Base-by-base conservation (phyloP, 2,113 vertebrate species). In the Tupaia tana region DNA sequence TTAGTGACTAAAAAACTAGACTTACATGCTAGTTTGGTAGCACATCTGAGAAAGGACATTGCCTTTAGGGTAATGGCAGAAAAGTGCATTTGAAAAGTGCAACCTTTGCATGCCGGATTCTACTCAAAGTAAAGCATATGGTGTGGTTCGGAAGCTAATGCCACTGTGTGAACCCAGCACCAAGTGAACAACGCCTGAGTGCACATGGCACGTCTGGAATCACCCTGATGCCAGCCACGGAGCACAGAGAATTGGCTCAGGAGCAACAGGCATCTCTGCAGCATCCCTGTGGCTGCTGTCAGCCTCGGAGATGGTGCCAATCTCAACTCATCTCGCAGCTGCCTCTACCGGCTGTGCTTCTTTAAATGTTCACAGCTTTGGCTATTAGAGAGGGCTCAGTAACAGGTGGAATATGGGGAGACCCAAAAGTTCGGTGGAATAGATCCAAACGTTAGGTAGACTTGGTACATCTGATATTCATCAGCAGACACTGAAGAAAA, bases 91-190 rank as follows among this genome's bases (percentile, higher is more conserved):
- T 0, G 0, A 69, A 66, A 89, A 86, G 20, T 71, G 7, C 56
- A 95, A 27, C 0, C 2, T 1, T 75, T 61, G 20, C 22, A 25
- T 29, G 22, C 14, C 73, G 14, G 27, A 67, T 27, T 90, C 66
- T 80, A 85, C 14, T 85, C 74, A 63, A 79, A 91, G 19, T 52
- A 74, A 90, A 96, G 24, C 67, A 63, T 71, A n/a, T 66, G 54
- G 43, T 73, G 1, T 63, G 6, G n/a, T 77, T 93, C 59, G 79
- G n/a, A 85, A 79, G 52, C 63, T 74, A 80, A 85, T 24, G 66
- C 0, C 81, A 43, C 59, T 0, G 1, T 59, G 59, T 79, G 86
- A 88, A 75, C 54, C 16, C 13, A 54, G n/a, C 27, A 86, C 52
- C 89, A 78, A 96, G 11, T 24, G 93, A 96, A 54, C 29, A 93